These are phyloP conservation scores for Mirza zaza DNA, from an alignment of 2,113 vertebrate species.

Conservation along the genomic window DNA sequence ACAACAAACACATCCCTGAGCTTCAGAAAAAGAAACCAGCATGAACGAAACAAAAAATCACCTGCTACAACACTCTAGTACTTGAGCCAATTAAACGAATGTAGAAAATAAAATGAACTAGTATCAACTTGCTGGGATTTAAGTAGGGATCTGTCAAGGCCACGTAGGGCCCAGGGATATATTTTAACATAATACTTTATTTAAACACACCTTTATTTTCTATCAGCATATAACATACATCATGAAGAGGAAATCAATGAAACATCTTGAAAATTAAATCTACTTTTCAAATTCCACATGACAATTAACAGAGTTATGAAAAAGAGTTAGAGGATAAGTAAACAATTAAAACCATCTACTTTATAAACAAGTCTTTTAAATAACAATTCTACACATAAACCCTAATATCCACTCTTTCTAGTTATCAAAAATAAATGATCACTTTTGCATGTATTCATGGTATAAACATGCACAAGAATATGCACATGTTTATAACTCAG, in stretches of 20 bases:
- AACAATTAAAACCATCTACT: constrained; percentile 20
- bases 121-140: not conserved
- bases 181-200: not conserved
- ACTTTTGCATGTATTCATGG: not conserved
- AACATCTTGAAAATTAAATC: constrained; percentile 21
- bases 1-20: not conserved
- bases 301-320: constrained; percentile 23
- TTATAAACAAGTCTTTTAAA: constrained; percentile 35
- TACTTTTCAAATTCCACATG: constrained; percentile 38
- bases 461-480: not conserved
- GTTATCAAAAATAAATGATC: constrained; percentile 38
- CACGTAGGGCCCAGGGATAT: not conserved
- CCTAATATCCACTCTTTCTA: not conserved
- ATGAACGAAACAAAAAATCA: constrained; percentile 27
- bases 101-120: not conserved
- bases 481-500: not conserved
- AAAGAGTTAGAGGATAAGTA: not conserved
- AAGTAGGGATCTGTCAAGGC: not conserved
- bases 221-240: not conserved
- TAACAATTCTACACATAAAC: not conserved
- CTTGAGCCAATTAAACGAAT: not conserved
- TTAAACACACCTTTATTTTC: constrained; percentile 25
- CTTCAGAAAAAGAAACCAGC: constrained; percentile 21
- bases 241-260: not conserved
- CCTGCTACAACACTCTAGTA: no score